These are phyloP conservation scores for Sylvilagus floridanus DNA, from an alignment of 2,797 vertebrate genomes.

Conservation along the genomic window DNA sequence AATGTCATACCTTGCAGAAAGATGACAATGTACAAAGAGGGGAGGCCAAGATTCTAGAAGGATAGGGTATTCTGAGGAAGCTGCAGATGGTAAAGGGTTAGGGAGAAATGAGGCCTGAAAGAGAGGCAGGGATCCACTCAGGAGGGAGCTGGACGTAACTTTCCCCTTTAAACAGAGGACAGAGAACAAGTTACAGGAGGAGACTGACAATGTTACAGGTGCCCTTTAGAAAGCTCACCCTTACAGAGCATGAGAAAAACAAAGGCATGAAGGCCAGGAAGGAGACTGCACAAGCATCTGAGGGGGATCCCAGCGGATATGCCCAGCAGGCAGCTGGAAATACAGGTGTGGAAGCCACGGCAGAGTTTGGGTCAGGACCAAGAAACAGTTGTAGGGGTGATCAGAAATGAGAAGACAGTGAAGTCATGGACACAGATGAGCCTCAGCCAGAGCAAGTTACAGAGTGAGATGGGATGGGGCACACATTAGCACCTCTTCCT, in stretches of 20 bases:
- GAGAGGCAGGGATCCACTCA: not conserved
- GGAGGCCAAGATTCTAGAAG: conserved; percentile 41
- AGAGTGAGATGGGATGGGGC: not conserved
- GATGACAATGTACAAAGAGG: not conserved
- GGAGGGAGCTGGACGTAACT: not conserved
- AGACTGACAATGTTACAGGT: not conserved
- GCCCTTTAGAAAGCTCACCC: conserved; percentile 1
- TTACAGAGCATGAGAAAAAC: not conserved
- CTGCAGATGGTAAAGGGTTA: not conserved
- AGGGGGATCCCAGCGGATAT: not conserved
- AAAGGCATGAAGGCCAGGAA: not conserved
- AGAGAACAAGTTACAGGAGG: not conserved
- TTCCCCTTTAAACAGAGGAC: not conserved
- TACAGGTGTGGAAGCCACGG: not conserved
- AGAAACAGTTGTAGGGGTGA: not conserved
- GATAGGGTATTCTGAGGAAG: not conserved
- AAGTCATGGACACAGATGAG: not conserved
- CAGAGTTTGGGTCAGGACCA: not conserved
- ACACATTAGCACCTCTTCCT: not conserved
- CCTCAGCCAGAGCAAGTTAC: not conserved
- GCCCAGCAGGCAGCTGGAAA: not conserved
- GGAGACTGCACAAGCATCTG: not conserved
- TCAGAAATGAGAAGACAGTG: not conserved
- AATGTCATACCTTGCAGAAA: not conserved
- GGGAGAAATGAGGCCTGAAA: not conserved